Percentiles rank a stretch among this genome's conserved stretches.
Evolutionary conservation across 2,888 invertebrate genomes (phyloP).

Genomic region (Cephonodes hylas): DNA sequence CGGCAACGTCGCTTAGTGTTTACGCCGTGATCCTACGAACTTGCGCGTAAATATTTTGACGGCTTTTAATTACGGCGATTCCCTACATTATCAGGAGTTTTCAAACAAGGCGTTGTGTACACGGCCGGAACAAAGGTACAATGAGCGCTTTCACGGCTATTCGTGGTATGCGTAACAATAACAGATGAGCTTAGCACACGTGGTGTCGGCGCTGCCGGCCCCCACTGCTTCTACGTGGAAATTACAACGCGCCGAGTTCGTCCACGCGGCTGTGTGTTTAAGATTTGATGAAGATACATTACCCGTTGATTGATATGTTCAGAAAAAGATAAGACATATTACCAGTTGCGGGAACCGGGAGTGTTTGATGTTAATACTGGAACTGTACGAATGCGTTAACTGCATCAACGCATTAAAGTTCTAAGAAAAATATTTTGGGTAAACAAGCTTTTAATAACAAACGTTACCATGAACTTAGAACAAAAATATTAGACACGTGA

Average conservation of each 20-base stretch:
- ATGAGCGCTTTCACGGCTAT: slow-evolving; percentile 52
- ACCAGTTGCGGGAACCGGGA: background rate
- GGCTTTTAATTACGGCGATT: slow-evolving; percentile 48
- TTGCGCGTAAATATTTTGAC: slow-evolving; percentile 28
- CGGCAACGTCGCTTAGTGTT: slow-evolving; percentile 58
- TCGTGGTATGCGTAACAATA: slow-evolving; percentile 60
- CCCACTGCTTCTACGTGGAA: slow-evolving; percentile 31
- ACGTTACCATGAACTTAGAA: no score
- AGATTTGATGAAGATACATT: slow-evolving; percentile 3
- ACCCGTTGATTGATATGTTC: background rate
- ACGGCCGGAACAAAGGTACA: slow-evolving; percentile 50
- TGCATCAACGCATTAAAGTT: background rate
- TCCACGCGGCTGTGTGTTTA: slow-evolving; percentile 1
- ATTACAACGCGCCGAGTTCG: slow-evolving; percentile 18
- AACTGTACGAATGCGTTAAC: background rate
- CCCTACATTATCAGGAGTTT: slow-evolving; percentile 19
- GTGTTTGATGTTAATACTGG: background rate
- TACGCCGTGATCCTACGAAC: slow-evolving; percentile 1
- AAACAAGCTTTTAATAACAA: no score
- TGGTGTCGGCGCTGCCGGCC: slow-evolving; percentile 24
- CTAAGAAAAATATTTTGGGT: background rate
- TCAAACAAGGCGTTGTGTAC: slow-evolving; percentile 42
- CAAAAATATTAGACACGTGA: no score
- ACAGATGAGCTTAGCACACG: slow-evolving; percentile 46
- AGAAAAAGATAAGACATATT: background rate